Conservation (phyloP, 2,888 invertebrate genomes). For the Epinotia ramella region DNA sequence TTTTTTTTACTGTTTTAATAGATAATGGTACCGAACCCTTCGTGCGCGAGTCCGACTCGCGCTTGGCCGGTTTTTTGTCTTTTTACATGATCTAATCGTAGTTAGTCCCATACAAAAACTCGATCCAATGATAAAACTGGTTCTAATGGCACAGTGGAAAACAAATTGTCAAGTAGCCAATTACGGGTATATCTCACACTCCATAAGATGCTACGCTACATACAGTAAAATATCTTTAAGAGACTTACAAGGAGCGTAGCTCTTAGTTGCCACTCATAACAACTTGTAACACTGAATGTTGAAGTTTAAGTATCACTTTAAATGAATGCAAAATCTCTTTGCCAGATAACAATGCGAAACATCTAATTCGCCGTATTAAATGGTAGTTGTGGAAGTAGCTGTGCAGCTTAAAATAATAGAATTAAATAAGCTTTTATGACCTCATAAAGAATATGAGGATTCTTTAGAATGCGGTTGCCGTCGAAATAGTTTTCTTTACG, state of each 20-base stretch:
- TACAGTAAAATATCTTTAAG: not conserved
- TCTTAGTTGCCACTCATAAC: not conserved
- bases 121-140: no score
- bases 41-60: no score
- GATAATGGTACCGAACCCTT: no score
- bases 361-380: no score
- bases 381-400: not conserved
- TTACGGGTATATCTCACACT: not conserved
- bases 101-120: no score
- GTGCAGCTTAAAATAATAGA: constrained; percentile 5
- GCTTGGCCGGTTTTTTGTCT: no score
- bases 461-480: constrained; percentile 2
- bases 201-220: not conserved
- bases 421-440: not conserved
- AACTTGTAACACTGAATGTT: not conserved
- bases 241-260: not conserved
- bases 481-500: constrained; percentile 5
- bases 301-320: no score
- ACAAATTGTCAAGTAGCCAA: not conserved
- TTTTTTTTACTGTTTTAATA: no score
- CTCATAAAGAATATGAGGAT: not conserved
- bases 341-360: no score
- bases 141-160: not conserved
- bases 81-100: no score
- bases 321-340: no score